Evolutionary conservation across 2,888 invertebrate species (phyloP), one percentile per base, ranked within the genome.

Genomic region (Ochlodes sylvanus): DNA sequence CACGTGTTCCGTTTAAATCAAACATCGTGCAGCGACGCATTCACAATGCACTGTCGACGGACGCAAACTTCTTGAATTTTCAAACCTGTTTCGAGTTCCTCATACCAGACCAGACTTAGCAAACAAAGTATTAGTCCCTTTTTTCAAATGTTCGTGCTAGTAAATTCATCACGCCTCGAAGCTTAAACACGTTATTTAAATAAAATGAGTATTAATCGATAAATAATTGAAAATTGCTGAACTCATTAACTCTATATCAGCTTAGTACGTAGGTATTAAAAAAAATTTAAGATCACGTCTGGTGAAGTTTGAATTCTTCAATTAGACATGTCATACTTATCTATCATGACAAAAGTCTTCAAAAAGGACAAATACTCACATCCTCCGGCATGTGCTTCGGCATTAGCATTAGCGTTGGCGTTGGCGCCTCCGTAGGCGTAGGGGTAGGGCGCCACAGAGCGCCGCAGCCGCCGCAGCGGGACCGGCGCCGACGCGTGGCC

Each of bases 401-500:
- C 76, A 27, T 76, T 72, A 6, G 83, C 81, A 52, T 77, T 76
- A 1, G 82, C 82, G n/a, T 70, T 76, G 12, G 82, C 79, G 55
- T 70, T 74, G 32, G 77, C 71, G 19, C 74, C 73, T 14, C 71
- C 71, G 41, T 81, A 78, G 27, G 57, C 44, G 60, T 71, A 70
- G 1, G 86, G 84, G 73, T 80, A 82, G 6, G 90, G 87, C 64
- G 71, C 77, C 73, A 85, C 65, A 42, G 89, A 87, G 62, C 94
- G 84, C 69, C 92, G 86, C 76, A 92, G 81, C 63, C 93, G 87
- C 0, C 89, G 83, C 76, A 94, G 82, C 6, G 92, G 89, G 68
- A 94, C 88, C 14, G 90, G 89, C 32, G 84, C 89, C 0, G 94
- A 94, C 79, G 89, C 89, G 75, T 94, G 94, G 0, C 95, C 95